phyloP scores from a whole-genome alignment of 37 sponge, comb jelly and placozoan species.

The Ianthella basta region DNA sequence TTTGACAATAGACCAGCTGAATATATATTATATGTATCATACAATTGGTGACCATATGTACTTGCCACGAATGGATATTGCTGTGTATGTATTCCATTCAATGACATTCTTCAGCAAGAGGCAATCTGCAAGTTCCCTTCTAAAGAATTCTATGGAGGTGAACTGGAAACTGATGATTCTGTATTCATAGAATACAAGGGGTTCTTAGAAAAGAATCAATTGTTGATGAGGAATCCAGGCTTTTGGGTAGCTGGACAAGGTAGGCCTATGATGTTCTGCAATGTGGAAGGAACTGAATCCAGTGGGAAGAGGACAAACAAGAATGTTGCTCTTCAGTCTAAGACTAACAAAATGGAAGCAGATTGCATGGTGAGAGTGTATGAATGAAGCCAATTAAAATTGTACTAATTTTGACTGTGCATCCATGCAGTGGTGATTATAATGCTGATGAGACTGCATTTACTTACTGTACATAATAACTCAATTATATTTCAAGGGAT shows the following conservation, averaged over 20 bases:
- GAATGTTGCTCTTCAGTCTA: constrained; percentile 40
- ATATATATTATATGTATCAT: too few species aligned
- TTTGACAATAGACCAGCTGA: too few species aligned
- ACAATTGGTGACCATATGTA: too few species aligned
- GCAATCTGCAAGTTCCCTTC: constrained; percentile 70
- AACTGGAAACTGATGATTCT: constrained; percentile 48
- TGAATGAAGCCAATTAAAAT: too few species aligned
- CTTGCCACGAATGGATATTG: too few species aligned
- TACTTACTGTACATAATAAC: too few species aligned
- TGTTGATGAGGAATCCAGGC: background rate
- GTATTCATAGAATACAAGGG: constrained; percentile 15
- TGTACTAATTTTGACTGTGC: too few species aligned
- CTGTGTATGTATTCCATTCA: background rate
- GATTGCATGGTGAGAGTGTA: constrained; percentile 49
- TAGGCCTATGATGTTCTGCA: constrained; percentile 64
- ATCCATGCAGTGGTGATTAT: too few species aligned
- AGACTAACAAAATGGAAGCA: constrained; percentile 60
- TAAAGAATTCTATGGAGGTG: constrained; percentile 54
- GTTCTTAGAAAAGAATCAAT: constrained; percentile 8
- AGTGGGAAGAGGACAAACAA: background rate
- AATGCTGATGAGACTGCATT: too few species aligned
- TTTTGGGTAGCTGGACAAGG: constrained; percentile 37
- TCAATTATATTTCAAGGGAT: too few species aligned
- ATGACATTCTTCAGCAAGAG: constrained; percentile 51
- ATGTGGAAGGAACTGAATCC: constrained; percentile 60